These are phyloP conservation scores for Hyperoodon ampullatus DNA, from an alignment of 2,113 vertebrate genomes.

Conservation along the genomic window DNA sequence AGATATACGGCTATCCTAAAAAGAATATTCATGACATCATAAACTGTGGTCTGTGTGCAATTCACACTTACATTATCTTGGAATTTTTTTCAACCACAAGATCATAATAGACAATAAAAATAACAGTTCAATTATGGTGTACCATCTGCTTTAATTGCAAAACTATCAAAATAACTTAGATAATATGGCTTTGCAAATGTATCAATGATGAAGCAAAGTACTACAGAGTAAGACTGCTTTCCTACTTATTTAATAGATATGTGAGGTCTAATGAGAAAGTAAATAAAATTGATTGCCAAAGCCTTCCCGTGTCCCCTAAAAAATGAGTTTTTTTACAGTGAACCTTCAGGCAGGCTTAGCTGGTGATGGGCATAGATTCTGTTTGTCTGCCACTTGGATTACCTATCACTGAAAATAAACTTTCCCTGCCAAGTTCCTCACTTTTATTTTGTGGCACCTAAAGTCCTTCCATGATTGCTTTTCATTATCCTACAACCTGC, in stretches of 20 bases:
- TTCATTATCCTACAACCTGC: not conserved
- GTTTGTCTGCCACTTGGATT: not conserved
- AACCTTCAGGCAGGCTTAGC: not conserved
- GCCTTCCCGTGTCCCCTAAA: not conserved
- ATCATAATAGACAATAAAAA: constrained; percentile 50
- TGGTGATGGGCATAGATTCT: not conserved
- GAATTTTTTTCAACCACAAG: constrained; percentile 35
- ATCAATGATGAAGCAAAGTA: not conserved
- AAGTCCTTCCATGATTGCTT: not conserved
- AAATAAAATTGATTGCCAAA: not conserved
- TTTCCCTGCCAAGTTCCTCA: not conserved
- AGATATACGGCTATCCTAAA: constrained; percentile 94
- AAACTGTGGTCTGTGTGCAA: constrained; percentile 20
- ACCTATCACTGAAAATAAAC: not conserved
- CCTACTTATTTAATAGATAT: not conserved
- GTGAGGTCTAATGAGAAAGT: not conserved
- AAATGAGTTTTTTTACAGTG: not conserved
- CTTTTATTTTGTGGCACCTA: not conserved
- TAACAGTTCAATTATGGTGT: not conserved
- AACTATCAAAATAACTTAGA: not conserved
- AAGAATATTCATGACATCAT: constrained; percentile 46
- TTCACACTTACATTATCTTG: not conserved
- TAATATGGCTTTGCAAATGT: not conserved
- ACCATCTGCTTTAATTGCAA: not conserved
- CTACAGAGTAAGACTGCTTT: not conserved